phyloP scores from a whole-genome alignment of 2,797 vertebrate genomes.

The Coregonus suidteri region DNA sequence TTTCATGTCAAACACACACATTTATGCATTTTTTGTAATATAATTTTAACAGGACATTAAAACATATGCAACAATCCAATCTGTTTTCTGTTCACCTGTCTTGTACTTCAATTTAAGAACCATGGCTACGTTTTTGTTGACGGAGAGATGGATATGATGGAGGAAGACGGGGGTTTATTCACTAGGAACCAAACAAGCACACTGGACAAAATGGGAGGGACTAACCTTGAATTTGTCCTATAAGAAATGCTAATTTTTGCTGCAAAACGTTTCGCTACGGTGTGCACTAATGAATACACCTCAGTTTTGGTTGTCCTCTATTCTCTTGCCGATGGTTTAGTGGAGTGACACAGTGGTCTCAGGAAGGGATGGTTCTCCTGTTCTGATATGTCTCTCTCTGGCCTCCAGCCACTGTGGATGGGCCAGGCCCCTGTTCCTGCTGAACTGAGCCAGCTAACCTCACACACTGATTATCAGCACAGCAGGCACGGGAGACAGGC shows the following conservation, averaged over 20 bases:
- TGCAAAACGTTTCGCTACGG: too few relatives aligned
- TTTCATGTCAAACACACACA: background rate
- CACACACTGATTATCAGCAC: constrained; percentile 96
- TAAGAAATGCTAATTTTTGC: too few relatives aligned
- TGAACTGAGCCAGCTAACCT: constrained; percentile 89
- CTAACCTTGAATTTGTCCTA: too few relatives aligned
- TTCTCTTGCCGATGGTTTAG: background rate
- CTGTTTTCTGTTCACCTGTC: background rate
- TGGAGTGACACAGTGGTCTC: background rate
- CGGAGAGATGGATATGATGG: background rate
- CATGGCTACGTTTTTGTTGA: background rate
- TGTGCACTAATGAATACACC: too few relatives aligned
- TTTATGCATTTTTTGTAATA: background rate
- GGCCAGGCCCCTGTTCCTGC: constrained; percentile 87
- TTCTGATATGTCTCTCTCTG: constrained; percentile 20
- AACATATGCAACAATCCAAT: background rate
- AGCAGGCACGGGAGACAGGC: constrained; percentile 94
- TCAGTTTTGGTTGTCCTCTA: background rate
- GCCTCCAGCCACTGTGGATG: constrained; percentile 50
- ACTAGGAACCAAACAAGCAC: too few relatives aligned
- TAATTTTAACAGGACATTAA: background rate
- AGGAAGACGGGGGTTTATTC: background rate
- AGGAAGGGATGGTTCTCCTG: background rate
- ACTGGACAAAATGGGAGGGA: too few relatives aligned
- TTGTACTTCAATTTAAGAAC: background rate